Evolutionary conservation across 2,113 vertebrate genomes (phyloP), one percentile per base, ranked within the genome.

Genomic region (Pterophyllum scalare): DNA sequence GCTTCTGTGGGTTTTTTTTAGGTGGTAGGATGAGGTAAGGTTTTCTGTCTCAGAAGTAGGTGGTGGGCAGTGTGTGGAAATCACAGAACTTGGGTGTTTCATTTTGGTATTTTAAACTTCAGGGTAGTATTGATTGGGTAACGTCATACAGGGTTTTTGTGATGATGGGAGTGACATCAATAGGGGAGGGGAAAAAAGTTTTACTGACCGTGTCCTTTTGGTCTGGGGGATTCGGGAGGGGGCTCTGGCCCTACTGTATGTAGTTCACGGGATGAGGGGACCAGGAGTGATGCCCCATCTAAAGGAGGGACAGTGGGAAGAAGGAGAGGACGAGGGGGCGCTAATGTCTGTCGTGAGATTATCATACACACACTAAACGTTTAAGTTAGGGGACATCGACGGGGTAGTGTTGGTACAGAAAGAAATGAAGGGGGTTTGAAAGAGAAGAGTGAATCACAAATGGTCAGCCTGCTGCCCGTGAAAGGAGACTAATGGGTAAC

Each of bases 201-300:
- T 85, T 91, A 94, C 93, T 94, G 91, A 95, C 94, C 92, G 86
- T 95, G 54, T 94, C 89, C 90, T 88, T 83, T 8, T 57, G 54
- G 75, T 90, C 88, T 92, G 85, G 89, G 85, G 85, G 80, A 43
- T 33, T 91, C 79, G 82, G 87, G 65, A 85, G 78, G 84, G 88
- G 75, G 85, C 83, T 90, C 86, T 91, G 89, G 89, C 81, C 86
- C 76, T 88, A 89, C 60, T 88, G 88, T 91, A 61, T 86, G 86
- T 64, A 74, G 87, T 75, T 93, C 87, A 86, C 17, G 38, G 86
- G 80, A 43, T 38, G 84, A 90, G 84, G 81, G 80, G 64, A 80
- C 82, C 75, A 49, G 60, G 74, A 57, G 64, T 65, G 86, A 59
- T 52, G 81, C 81, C 87, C 93, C 86, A 89, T 90, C 91, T 94